These are phyloP conservation scores for Streptopelia turtur DNA, from an alignment of 2,797 vertebrate genomes.

Conservation along the genomic window DNA sequence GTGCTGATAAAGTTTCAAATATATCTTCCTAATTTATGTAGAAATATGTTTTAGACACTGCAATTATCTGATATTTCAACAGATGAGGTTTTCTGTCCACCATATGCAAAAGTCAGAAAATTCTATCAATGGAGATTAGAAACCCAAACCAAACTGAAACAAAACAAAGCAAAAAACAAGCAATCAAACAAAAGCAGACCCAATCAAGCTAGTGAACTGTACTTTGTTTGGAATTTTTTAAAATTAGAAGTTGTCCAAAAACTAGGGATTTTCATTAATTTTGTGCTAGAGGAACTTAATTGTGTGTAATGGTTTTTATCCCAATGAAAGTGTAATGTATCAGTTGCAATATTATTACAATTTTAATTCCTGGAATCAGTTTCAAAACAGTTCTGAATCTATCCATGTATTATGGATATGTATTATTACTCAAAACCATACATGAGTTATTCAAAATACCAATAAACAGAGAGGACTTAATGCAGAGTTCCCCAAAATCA, in stretches of 20 bases:
- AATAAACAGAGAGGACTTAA: neutral
- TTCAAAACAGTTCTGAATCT: neutral
- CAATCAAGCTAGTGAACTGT: neutral
- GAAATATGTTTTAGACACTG: neutral
- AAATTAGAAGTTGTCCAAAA: neutral
- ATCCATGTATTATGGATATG: neutral
- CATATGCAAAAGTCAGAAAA: neutral
- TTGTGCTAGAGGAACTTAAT: neutral
- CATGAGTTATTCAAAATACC: neutral
- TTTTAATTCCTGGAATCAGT: neutral
- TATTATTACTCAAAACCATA: neutral
- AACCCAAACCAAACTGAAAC: neutral
- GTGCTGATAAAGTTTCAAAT: neutral
- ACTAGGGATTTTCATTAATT: neutral
- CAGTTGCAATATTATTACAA: neutral
- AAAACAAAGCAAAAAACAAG: neutral
- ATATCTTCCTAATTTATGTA: neutral
- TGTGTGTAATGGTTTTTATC: neutral
- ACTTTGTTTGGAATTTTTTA: neutral
- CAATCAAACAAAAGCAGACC: neutral
- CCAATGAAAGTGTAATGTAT: neutral
- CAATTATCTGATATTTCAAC: neutral
- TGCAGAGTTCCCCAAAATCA: neutral
- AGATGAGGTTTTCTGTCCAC: neutral
- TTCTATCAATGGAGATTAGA: neutral